These are phyloP conservation scores for Iguana delicatissima DNA, from an alignment of 2,797 vertebrate species.

Conservation along the genomic window DNA sequence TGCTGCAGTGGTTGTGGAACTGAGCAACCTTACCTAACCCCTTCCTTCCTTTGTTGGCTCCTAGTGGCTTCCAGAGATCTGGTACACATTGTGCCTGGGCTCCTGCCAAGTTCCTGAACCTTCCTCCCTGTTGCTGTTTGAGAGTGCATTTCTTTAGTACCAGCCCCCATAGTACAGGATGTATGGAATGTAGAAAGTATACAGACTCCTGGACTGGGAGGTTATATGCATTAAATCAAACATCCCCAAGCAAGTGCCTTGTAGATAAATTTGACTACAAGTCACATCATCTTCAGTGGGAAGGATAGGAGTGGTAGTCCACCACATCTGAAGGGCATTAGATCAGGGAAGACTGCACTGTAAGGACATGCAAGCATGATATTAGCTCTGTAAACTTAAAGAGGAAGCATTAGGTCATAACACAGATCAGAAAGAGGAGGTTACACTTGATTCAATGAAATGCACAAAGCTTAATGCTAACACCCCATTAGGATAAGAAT, in stretches of 20 bases:
- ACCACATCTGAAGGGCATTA: not conserved
- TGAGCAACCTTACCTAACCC: constrained; percentile 26
- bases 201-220: no score
- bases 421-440: not conserved
- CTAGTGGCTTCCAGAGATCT: constrained; percentile 7
- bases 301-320: not conserved
- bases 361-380: not conserved
- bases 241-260: not conserved
- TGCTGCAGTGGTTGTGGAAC: constrained; percentile 24
- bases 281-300: no score
- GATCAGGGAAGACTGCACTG: no score
- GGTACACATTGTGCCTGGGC: not conserved
- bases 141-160: not conserved
- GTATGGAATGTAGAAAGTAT: not conserved
- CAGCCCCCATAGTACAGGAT: not conserved
- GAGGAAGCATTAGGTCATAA: not conserved
- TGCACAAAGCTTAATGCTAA: not conserved
- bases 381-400: not conserved
- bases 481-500: not conserved
- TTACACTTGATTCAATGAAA: not conserved
- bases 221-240: not conserved
- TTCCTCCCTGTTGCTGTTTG: not conserved
- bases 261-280: not conserved
- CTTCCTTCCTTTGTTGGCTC: constrained; percentile 26
- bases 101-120: not conserved